These are phyloP conservation scores for Vidua chalybeata DNA, from an alignment of 2,113 vertebrate species.

Conservation along the genomic window DNA sequence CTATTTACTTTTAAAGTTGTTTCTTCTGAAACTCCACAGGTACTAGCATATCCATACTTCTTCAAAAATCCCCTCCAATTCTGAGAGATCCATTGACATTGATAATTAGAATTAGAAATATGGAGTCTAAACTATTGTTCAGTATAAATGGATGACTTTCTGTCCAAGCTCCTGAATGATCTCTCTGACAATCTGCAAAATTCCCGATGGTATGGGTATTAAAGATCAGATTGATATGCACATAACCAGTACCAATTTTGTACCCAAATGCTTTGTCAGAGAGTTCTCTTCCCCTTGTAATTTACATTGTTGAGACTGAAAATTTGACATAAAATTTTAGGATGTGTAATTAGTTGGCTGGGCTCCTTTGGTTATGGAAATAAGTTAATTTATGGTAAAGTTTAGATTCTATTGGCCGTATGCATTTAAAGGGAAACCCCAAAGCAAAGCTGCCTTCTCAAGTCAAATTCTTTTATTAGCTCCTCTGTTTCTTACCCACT, in stretches of 20 bases:
- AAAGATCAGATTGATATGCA: not conserved
- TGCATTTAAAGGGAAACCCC: not conserved
- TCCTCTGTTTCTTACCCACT: not conserved
- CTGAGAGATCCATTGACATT: not conserved
- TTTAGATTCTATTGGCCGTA: not conserved
- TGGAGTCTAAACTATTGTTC: not conserved
- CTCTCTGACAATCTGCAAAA: not conserved
- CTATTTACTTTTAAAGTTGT: not conserved
- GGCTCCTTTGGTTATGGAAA: not conserved
- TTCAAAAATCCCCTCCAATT: not conserved
- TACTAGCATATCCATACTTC: not conserved
- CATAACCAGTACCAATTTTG: not conserved
- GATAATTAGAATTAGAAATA: not conserved
- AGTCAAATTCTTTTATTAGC: not conserved
- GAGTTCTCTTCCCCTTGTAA: not conserved
- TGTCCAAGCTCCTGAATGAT: not conserved
- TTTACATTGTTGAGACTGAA: not conserved
- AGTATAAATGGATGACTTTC: not conserved
- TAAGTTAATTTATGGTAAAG: not conserved
- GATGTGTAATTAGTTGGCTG: not conserved
- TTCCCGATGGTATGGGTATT: rapidly evolving
- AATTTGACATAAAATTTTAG: not conserved
- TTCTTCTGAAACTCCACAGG: not conserved
- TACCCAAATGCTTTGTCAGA: not conserved
- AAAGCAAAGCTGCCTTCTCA: not conserved